Conservation (phyloP, 2,888 invertebrate genomes). For the Aphodius sticticus region DNA sequence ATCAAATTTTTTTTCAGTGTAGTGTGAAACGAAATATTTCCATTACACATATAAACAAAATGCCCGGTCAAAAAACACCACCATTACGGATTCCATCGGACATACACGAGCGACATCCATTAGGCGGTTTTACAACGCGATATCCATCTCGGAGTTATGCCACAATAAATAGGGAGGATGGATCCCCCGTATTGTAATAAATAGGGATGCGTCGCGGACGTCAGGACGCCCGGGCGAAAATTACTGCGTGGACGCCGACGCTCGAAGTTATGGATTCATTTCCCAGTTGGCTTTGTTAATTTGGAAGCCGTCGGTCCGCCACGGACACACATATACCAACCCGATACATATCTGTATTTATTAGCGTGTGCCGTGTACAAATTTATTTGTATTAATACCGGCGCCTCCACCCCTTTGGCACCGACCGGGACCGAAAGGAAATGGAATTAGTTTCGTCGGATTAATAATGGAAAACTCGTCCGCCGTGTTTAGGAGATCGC, state of each 20-base stretch:
- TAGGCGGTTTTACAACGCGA: background rate
- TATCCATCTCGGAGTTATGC: background rate
- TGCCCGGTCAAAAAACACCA: background rate
- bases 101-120: background rate
- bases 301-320: slow-evolving; percentile 20
- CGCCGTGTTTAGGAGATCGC: background rate
- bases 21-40: background rate
- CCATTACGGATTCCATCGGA: background rate
- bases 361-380: slow-evolving; percentile 23
- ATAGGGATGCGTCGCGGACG: background rate
- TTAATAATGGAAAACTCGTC: background rate
- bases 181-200: slow-evolving; percentile 14
- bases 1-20: too few species aligned
- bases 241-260: slow-evolving; percentile 19
- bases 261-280: slow-evolving; percentile 33
- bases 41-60: background rate
- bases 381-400: slow-evolving; percentile 24
- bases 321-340: background rate
- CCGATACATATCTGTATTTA: slow-evolving; percentile 30
- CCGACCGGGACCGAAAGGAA: background rate
- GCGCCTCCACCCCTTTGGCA: background rate
- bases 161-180: background rate
- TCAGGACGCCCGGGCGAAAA: slow-evolving; percentile 18
- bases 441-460: background rate
- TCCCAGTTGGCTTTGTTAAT: slow-evolving; percentile 33